Evolutionary conservation across 2,888 invertebrate genomes (phyloP).

Genomic region (Endotricha flammealis): DNA sequence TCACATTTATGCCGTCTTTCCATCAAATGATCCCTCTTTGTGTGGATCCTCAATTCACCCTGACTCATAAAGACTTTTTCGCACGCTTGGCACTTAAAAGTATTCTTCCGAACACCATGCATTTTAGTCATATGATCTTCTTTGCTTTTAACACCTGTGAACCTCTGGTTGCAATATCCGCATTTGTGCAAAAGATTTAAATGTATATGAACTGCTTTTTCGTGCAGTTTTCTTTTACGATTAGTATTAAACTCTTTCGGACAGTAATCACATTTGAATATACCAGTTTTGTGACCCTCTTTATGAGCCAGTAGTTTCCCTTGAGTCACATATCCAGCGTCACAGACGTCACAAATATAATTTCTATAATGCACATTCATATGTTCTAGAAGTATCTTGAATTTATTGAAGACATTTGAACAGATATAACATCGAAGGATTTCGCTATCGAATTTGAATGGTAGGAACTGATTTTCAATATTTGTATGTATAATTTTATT

Average conservation of each 20-base stretch:
- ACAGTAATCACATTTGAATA: slow-evolving; percentile 37
- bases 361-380: slow-evolving; percentile 49
- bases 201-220: slow-evolving; percentile 36
- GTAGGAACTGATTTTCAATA: slow-evolving; percentile 42
- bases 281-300: slow-evolving; percentile 18
- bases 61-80: slow-evolving; percentile 30
- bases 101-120: slow-evolving; percentile 31
- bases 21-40: slow-evolving; percentile 45
- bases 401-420: slow-evolving; percentile 30
- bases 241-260: slow-evolving; percentile 41
- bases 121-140: slow-evolving; percentile 34
- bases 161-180: slow-evolving; percentile 33
- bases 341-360: slow-evolving; percentile 40
- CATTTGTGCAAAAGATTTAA: slow-evolving; percentile 25
- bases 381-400: slow-evolving; percentile 39
- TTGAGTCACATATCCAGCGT: slow-evolving; percentile 25
- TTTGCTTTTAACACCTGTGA: slow-evolving; percentile 30
- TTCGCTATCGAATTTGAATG: slow-evolving; percentile 42
- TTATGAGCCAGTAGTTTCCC: slow-evolving; percentile 17
- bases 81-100: slow-evolving; percentile 38
- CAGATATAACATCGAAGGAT: slow-evolving; percentile 39
- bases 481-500: slow-evolving; percentile 28
- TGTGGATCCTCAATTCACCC: slow-evolving; percentile 32
- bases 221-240: slow-evolving; percentile 38
- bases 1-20: slow-evolving; percentile 47